Evolutionary conservation across 2,113 vertebrate species (phyloP).

Genomic region (Oreotrochilus melanogaster): DNA sequence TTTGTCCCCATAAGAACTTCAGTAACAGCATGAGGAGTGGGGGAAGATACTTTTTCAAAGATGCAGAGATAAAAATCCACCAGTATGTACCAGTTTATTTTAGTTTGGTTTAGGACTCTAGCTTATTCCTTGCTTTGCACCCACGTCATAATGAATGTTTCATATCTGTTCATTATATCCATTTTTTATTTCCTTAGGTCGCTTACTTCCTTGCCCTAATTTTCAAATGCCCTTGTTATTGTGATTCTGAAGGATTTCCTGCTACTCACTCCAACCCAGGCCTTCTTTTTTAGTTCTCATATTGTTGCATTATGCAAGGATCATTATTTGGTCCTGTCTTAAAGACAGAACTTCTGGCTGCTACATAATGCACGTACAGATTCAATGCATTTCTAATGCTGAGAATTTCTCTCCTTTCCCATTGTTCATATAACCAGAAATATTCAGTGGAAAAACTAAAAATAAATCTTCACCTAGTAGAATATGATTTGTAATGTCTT

Average conservation of each 20-base stretch:
- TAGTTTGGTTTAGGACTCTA: not conserved
- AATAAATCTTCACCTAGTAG: constrained; percentile 47
- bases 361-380: constrained; percentile 61
- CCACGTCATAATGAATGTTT: not conserved
- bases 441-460: constrained; percentile 55
- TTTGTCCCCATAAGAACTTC: not conserved
- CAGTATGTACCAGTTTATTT: not conserved
- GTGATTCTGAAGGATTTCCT: constrained; percentile 20
- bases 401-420: constrained; percentile 25
- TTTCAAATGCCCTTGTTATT: constrained; percentile 46
- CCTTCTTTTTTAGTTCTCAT: constrained; percentile 7
- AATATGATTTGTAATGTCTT: constrained; percentile 37
- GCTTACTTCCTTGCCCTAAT: not conserved
- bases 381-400: constrained; percentile 67
- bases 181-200: not conserved
- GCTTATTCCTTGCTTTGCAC: not conserved
- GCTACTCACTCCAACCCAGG: not conserved
- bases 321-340: constrained; percentile 41
- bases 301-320: constrained; percentile 47
- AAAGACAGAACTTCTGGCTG: constrained; percentile 46
- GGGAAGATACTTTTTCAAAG: not conserved
- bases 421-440: constrained; percentile 55
- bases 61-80: not conserved
- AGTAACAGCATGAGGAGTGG: not conserved
- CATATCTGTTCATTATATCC: constrained; percentile 9